A percentile compares a stretch with the other conserved stretches of the same genome.
phyloP scores from a whole-genome alignment of 1,140 invertebrate genomes.

The Achroia grisella region DNA sequence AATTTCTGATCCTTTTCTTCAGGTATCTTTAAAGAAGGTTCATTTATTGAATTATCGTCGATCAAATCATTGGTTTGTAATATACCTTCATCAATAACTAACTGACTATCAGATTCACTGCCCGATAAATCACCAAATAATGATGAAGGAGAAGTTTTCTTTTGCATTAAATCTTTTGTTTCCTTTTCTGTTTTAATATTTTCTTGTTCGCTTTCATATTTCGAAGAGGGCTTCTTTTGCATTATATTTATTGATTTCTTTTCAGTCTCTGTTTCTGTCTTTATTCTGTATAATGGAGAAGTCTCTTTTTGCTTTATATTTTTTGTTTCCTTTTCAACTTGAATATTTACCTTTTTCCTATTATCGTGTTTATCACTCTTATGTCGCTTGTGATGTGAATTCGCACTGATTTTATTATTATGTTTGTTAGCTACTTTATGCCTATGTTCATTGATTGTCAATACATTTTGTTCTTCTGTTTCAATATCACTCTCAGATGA shows the following conservation, averaged over 20 bases:
- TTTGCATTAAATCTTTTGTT: constrained; percentile 9
- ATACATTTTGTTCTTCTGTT: constrained; percentile 3
- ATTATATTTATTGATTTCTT: constrained; percentile 5
- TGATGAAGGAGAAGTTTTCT: constrained; percentile 1
- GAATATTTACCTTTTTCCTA: constrained; percentile 17
- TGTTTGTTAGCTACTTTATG: neutral
- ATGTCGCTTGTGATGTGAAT: constrained; percentile 6
- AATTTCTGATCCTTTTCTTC: constrained; percentile 27
- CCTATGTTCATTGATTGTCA: constrained; percentile 20
- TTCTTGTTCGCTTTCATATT: constrained; percentile 20
- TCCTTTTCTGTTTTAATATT: constrained; percentile 11
- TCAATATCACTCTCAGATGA: constrained; percentile 60
- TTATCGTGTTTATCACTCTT: constrained; percentile 16
- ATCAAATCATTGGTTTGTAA: too few relatives aligned
- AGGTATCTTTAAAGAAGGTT: constrained; percentile 8
- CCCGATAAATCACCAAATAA: constrained; percentile 9
- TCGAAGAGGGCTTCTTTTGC: constrained; percentile 7
- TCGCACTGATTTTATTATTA: constrained; percentile 16
- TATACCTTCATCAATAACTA: constrained; percentile 29
- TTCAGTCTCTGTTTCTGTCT: constrained; percentile 16
- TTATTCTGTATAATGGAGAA: constrained; percentile 10
- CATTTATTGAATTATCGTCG: neutral
- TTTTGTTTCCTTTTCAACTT: constrained; percentile 8
- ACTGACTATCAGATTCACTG: constrained; percentile 33
- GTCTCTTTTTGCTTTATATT: constrained; percentile 9